phyloP scores from a whole-genome alignment of 2,797 vertebrate genomes.

The Acrossocheilus fasciatus region DNA sequence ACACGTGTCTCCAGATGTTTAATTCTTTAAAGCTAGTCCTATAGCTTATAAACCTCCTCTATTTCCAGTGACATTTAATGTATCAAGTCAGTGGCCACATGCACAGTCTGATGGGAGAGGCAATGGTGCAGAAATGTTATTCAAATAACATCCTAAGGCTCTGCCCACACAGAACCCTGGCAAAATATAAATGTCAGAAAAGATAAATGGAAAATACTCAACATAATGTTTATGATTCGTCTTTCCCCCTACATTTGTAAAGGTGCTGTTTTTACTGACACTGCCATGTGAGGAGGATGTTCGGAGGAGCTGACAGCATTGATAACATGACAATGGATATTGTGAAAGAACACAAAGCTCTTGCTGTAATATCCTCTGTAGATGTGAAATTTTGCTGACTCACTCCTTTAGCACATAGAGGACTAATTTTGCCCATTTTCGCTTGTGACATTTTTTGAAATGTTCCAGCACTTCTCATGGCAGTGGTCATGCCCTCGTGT shows the following conservation, averaged over 20 bases:
- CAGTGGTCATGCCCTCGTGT: slow-evolving; percentile 18
- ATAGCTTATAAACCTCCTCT: neutral
- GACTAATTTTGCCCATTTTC: slow-evolving; percentile 24
- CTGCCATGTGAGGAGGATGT: neutral
- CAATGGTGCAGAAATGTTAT: slow-evolving; percentile 37
- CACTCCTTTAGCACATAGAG: slow-evolving; percentile 2
- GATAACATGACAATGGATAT: slow-evolving; percentile 29
- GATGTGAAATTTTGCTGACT: slow-evolving; percentile 23
- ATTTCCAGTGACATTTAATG: slow-evolving; percentile 27
- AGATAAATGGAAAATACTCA: slow-evolving; percentile 18
- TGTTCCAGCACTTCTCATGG: neutral
- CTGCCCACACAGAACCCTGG: slow-evolving; percentile 5
- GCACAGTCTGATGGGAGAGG: slow-evolving; percentile 14
- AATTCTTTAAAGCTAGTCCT: neutral
- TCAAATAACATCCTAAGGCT: slow-evolving; percentile 29
- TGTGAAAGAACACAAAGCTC: slow-evolving; percentile 4
- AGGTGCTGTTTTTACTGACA: neutral
- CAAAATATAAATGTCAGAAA: slow-evolving; percentile 38
- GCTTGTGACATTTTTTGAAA: slow-evolving; percentile 13
- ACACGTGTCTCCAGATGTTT: neutral
- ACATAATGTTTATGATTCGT: slow-evolving; percentile 7
- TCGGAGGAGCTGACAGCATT: slow-evolving; percentile 13
- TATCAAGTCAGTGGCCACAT: slow-evolving; percentile 22
- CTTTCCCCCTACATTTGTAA: neutral
- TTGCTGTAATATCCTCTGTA: neutral